These are phyloP conservation scores for Drosophila aff. DNA, from an alignment of 1,140 invertebrate species.

Conservation along the genomic window DNA sequence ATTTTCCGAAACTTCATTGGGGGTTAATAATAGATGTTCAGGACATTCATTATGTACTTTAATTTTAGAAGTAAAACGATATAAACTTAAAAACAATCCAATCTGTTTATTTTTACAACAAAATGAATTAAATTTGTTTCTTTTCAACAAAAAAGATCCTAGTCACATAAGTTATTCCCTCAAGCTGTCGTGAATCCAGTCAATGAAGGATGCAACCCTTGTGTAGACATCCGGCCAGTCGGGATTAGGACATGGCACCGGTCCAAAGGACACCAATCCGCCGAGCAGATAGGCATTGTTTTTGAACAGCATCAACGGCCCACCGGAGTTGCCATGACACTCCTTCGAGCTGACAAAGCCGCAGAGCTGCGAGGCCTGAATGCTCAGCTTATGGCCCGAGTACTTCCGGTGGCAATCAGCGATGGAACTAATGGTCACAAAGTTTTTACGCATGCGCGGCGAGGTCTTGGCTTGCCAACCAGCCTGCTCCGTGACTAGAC, in stretches of 20 bases:
- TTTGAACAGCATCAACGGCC: conserved; percentile 86
- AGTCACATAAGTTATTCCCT: conserved; percentile 14
- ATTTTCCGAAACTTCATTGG: no score
- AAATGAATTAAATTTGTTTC: neutral
- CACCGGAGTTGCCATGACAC: conserved; percentile 86
- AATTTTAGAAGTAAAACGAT: no score
- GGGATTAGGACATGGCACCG: conserved; percentile 88
- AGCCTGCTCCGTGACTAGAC: conserved; percentile 88
- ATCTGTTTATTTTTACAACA: conserved; percentile 1
- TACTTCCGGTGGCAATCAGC: conserved; percentile 61
- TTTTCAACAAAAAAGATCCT: neutral
- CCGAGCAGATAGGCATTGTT: conserved; percentile 84
- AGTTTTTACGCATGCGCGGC: conserved; percentile 86
- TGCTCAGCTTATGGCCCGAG: conserved; percentile 11
- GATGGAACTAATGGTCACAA: conserved; percentile 50
- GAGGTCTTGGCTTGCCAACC: conserved; percentile 92
- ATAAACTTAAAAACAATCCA: no score
- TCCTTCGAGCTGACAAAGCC: conserved; percentile 28
- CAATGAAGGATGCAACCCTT: conserved; percentile 85
- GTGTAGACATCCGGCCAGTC: conserved; percentile 92
- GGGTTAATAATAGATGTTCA: no score
- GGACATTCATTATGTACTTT: no score
- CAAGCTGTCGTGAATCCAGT: conserved; percentile 63
- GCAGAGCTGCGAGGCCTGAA: conserved; percentile 58
- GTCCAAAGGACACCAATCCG: conserved; percentile 91